These are phyloP conservation scores for Eupelmus urozonus DNA, from an alignment of 2,888 invertebrate genomes.

Conservation along the genomic window DNA sequence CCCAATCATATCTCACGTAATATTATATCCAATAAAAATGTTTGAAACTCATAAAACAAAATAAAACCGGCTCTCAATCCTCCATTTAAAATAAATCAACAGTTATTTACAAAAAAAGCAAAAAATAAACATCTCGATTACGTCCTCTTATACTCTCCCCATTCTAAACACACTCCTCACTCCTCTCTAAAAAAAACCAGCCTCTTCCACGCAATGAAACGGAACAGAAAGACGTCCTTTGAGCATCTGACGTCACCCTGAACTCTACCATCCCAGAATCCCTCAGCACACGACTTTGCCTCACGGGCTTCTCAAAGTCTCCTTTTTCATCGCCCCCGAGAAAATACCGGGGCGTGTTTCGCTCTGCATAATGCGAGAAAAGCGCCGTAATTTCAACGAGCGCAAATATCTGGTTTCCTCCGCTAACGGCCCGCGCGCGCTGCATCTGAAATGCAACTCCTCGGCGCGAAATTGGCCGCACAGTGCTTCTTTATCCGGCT, in stretches of 20 bases:
- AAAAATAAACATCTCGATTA: not conserved
- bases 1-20: too few species aligned
- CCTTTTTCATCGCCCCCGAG: too few species aligned
- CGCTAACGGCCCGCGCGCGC: constrained; percentile 1
- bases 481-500: constrained; percentile 29
- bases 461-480: not conserved
- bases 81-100: not conserved
- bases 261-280: not conserved
- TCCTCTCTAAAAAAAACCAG: not conserved
- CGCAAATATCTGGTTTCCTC: not conserved
- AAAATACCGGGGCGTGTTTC: too few species aligned
- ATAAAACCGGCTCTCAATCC: too few species aligned
- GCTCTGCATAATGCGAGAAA: too few species aligned
- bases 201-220: not conserved
- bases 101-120: not conserved
- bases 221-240: constrained; percentile 4
- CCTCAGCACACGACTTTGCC: too few species aligned
- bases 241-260: constrained; percentile 8
- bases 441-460: constrained; percentile 17
- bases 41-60: too few species aligned
- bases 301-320: too few species aligned
- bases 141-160: not conserved
- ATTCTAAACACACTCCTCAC: too few species aligned
- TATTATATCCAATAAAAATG: too few species aligned
- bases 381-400: not conserved